Conservation (phyloP, 1,140 invertebrate genomes). For the Sycobia sp. region DNA sequence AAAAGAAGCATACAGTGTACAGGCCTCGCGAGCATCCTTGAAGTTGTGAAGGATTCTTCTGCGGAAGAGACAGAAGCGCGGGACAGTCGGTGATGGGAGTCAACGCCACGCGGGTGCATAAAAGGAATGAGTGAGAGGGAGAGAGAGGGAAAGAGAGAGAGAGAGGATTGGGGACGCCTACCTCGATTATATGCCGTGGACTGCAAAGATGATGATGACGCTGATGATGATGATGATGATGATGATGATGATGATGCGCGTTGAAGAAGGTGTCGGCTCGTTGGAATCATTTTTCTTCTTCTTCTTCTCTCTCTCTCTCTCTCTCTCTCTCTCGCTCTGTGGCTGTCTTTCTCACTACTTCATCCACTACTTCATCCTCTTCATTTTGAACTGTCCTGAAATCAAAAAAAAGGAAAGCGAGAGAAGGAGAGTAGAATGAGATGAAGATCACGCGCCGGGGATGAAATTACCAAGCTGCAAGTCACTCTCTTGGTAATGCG, state of each 20-base stretch:
- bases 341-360: background rate
- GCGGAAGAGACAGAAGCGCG: too few species aligned
- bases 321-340: background rate
- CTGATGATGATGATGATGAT: constrained; percentile 8
- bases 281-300: constrained; percentile 15
- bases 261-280: constrained; percentile 19
- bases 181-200: background rate
- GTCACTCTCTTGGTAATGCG: constrained; percentile 49
- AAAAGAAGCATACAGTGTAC: too few species aligned
- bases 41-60: too few species aligned
- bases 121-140: background rate
- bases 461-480: constrained; percentile 59
- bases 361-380: constrained; percentile 6
- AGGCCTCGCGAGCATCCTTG: too few species aligned
- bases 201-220: background rate
- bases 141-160: background rate
- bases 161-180: too few species aligned
- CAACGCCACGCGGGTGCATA: background rate
- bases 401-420: constrained; percentile 29
- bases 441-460: constrained; percentile 47
- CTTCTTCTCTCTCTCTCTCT: constrained; percentile 21
- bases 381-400: background rate
- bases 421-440: constrained; percentile 37
- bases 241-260: constrained; percentile 12
- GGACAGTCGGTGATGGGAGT: too few species aligned